Conservation (phyloP, 1,140 invertebrate species). For the Penaeus vannamei region DNA sequence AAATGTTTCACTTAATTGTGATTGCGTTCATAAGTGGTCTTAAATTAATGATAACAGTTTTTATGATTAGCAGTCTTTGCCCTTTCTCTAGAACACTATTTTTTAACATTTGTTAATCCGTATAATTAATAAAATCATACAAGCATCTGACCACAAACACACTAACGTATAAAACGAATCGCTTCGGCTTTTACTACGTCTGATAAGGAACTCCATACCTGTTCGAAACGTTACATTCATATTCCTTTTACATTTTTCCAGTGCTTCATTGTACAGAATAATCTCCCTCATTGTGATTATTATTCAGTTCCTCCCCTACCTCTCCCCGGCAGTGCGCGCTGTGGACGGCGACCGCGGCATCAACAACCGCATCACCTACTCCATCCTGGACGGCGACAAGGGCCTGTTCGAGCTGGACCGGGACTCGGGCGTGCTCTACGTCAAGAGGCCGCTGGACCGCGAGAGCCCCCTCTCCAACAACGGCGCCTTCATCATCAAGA, state of each 20-base stretch:
- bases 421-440: constrained; percentile 85
- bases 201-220: too few species aligned
- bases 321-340: constrained; percentile 80
- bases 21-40: too few species aligned
- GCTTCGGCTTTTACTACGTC: too few species aligned
- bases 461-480: constrained; percentile 84
- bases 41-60: too few species aligned
- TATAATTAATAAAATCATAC: not conserved
- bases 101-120: not conserved
- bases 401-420: constrained; percentile 83
- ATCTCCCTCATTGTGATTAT: constrained; percentile 17
- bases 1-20: not conserved
- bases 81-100: not conserved
- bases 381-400: constrained; percentile 82
- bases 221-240: too few species aligned
- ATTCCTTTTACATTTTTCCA: too few species aligned
- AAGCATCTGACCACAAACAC: too few species aligned
- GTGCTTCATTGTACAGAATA: not conserved
- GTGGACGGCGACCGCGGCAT: constrained; percentile 93
- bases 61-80: not conserved
- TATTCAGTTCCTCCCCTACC: not conserved
- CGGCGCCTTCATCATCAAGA: constrained; percentile 89
- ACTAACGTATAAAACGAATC: too few species aligned
- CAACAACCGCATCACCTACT: constrained; percentile 89
- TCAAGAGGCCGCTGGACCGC: constrained; percentile 83